Base-by-base conservation (phyloP, 2,797 vertebrate genomes). In the Uromys caudimaculatus region DNA sequence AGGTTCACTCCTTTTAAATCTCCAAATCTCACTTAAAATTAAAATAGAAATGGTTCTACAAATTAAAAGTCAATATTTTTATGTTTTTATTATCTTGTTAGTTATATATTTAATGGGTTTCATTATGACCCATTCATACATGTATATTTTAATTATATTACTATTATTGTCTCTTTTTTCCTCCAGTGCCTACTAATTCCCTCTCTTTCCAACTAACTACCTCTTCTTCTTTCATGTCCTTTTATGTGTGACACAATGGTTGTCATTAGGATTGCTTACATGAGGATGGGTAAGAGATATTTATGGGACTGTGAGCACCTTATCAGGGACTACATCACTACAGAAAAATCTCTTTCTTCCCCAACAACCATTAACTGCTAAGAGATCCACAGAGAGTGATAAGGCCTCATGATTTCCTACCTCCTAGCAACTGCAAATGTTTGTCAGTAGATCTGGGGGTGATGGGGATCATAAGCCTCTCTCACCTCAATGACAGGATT, bases 1-100 rank as follows among this genome's bases (percentile, higher is more conserved):
- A 47, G 2, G 3, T 94, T 81, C 11, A 77, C 17, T 90, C 38
- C 21, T 91, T 96, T 96, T 56, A 97, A 93, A 86, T 88, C 0
- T 85, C 76, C 88, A 67, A 93, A 81, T 76, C n/a, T 91, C 23
- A 90, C 14, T 93, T 93, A 92, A 91, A 94, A 93, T 77, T 41
- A 94, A 95, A 76, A 94, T n/a, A 67, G 12, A 84, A n/a, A 77
- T 56, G 77, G 84, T 91, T 38, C 60, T 89, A 44, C 6, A 86
- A 83, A 52, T 94, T 85, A 93, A 62, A 94, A 76, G 32, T 10
- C 50, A 93, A 17, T 93, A 89, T 77, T 58, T 89, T 71, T 85
- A 19, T 67, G 41, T 16, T 54, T 87, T 75, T 44, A 52, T 44
- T 75, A 75, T 71, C 27, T 32, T 75, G 27, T 38, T 84, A 64